Percentiles rank a stretch among this genome's conserved stretches.
Conservation (phyloP, 2,888 invertebrate genomes). For the Dinocampus coccinellae region DNA sequence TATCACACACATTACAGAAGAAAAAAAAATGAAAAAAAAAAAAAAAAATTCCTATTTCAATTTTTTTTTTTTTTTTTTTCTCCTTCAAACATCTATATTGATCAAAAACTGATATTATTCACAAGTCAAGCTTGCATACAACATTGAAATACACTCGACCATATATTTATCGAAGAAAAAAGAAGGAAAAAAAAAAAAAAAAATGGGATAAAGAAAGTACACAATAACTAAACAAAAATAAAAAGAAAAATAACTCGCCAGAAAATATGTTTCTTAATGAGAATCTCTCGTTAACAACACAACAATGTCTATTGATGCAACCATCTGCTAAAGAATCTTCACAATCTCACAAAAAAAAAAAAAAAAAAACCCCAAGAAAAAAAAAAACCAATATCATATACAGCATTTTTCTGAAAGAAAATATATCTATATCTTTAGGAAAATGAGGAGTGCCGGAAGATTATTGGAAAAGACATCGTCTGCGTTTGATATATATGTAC, state of each 20-base stretch:
- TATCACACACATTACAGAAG: no score
- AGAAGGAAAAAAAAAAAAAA: no score
- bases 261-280: background rate
- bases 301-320: slow-evolving; percentile 6
- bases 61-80: no score
- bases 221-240: background rate
- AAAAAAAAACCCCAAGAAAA: background rate
- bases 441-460: slow-evolving; percentile 28
- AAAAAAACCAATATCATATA: slow-evolving; percentile 9
- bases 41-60: no score
- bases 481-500: background rate
- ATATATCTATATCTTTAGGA: background rate
- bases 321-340: background rate
- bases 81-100: no score
- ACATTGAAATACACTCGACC: no score
- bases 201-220: background rate
- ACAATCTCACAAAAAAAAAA: slow-evolving; percentile 1
- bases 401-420: background rate
- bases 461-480: slow-evolving; percentile 24
- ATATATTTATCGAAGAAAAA: no score
- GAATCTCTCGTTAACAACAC: background rate
- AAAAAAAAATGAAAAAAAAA: no score
- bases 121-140: no score
- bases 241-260: background rate
- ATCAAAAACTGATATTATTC: no score